Conservation (phyloP, 1,140 invertebrate species). For the Tetraneura akinire region DNA sequence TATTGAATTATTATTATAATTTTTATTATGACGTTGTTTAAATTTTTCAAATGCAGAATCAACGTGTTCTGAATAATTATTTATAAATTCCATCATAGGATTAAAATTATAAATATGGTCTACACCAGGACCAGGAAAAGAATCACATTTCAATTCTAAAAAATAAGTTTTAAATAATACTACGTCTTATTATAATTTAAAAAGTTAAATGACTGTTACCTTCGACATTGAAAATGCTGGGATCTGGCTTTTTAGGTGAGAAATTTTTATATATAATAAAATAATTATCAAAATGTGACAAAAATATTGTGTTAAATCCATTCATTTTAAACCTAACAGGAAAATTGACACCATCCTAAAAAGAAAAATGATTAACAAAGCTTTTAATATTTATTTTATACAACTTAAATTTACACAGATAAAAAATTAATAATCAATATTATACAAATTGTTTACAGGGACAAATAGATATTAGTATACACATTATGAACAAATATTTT, state of each 20-base stretch:
- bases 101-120: conserved; percentile 81
- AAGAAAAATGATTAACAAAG: background rate
- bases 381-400: too few species aligned
- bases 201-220: conserved; percentile 52
- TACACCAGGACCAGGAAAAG: conserved; percentile 85
- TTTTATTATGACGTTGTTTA: conserved; percentile 71
- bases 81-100: conserved; percentile 89
- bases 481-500: too few species aligned
- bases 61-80: conserved; percentile 72
- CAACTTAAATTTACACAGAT: too few species aligned
- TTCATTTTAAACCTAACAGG: conserved; percentile 88
- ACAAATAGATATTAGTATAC: too few species aligned
- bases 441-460: too few species aligned
- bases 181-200: background rate
- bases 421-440: too few species aligned
- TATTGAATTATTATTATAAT: conserved; percentile 63
- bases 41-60: conserved; percentile 78
- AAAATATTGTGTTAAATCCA: conserved; percentile 86
- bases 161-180: background rate
- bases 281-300: conserved; percentile 96
- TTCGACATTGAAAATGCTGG: conserved; percentile 70
- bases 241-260: conserved; percentile 67
- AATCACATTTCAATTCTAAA: conserved; percentile 67
- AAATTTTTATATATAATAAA: conserved; percentile 82
- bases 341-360: conserved; percentile 24